These are phyloP conservation scores for Lasioglossum figueresi DNA, from an alignment of 2,888 invertebrate genomes.

Conservation along the genomic window DNA sequence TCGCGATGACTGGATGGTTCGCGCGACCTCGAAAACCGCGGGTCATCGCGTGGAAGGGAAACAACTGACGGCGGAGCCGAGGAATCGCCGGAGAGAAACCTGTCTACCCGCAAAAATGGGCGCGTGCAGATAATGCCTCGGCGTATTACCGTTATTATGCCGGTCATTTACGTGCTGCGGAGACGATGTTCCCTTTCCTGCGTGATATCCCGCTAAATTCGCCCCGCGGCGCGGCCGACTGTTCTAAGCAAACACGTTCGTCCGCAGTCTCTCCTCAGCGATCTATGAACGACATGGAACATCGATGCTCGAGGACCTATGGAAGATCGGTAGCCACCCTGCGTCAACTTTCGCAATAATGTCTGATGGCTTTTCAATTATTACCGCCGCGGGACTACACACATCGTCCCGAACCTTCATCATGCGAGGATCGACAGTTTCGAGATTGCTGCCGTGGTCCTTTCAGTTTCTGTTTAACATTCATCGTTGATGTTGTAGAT, in stretches of 20 bases:
- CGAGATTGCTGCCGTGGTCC: not conserved
- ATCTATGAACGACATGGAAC: not conserved
- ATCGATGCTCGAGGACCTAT: slow-evolving; percentile 12
- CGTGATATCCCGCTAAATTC: slow-evolving; percentile 72
- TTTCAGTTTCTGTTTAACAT: not conserved
- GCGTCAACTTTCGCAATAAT: not conserved
- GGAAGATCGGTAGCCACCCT: not conserved
- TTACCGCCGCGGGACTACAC: slow-evolving; percentile 4
- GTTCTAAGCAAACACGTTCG: slow-evolving; percentile 68
- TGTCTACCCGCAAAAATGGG: slow-evolving; percentile 74
- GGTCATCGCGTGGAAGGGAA: slow-evolving; percentile 42
- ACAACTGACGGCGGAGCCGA: slow-evolving; percentile 23
- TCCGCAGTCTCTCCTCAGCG: not conserved
- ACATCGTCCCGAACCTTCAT: not conserved
- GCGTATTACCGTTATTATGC: slow-evolving; percentile 80
- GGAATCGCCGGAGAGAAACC: slow-evolving; percentile 62
- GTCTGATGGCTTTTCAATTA: slow-evolving; percentile 8
- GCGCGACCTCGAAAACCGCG: slow-evolving; percentile 12
- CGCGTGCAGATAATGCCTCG: slow-evolving; percentile 82
- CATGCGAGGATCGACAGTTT: not conserved
- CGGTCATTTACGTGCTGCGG: slow-evolving; percentile 76
- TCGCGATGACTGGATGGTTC: slow-evolving; percentile 40
- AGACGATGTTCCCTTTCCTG: slow-evolving; percentile 62
- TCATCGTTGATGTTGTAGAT: too few relatives aligned
- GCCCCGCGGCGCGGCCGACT: slow-evolving; percentile 67